Evolutionary conservation across 2,113 vertebrate species (phyloP), one percentile per base, ranked within the genome.

Genomic region (Tetraodon nigroviridis): DNA sequence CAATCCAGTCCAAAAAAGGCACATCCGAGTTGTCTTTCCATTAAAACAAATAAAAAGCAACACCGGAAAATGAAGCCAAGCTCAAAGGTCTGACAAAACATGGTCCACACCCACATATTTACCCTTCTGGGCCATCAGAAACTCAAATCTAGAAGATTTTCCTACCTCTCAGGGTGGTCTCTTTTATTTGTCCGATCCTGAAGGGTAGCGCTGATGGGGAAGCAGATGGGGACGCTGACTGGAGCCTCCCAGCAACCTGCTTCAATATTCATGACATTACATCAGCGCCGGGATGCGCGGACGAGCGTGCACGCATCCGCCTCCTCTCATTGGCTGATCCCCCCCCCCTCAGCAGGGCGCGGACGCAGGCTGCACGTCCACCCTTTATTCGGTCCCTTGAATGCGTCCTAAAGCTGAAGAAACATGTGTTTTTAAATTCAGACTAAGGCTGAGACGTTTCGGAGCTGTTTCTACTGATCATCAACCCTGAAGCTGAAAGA

Each of bases 261-360:
- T 89, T 84, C 69, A 89, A 86, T 87, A 85, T 84, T 86, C 88
- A 87, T 88, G 78, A 81, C 73, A 82, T 90, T 83, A 90, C 87
- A 83, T 90, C 88, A 90, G 76, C 67, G 71, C 58, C 47, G 58
- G 85, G 73, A 79, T 78, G 67, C 49, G 52, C 66, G 57, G 71
- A 60, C 14, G 60, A 41, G 58, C 71, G 55, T 10, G 53, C 58
- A 22, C 52, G 51, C 57, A 51, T 52, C 55, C 51, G 32, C 18
- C 63, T 69, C 61, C 61, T 76, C 71, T 71, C 68, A 82, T 80
- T 81, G 79, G 79, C 56, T 60, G 49, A n/a, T 16, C 24, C 22
- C 49, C 24, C n/a, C 47, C 45, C 5, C 55, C 58, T 62, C 20
- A 51, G 32, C 42, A 16, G 13, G 63, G 64, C 78, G 71, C 73